Evolutionary conservation across 2,888 invertebrate genomes (phyloP).

Genomic region (Nudaria mundana): DNA sequence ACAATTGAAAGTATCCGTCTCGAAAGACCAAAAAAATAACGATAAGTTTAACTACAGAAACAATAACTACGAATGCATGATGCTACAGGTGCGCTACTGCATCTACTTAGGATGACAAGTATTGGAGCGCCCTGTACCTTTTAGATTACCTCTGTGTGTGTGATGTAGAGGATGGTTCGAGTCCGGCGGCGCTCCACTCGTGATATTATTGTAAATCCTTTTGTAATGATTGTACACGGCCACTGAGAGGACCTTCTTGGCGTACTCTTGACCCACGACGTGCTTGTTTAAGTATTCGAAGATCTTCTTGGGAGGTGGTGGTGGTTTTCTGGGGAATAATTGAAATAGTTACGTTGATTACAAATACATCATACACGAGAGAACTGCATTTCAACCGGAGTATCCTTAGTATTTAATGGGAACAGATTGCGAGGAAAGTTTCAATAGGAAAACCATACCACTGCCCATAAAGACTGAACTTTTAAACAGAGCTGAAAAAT

Average conservation of each 20-base stretch:
- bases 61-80: no score
- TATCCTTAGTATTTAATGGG: no score
- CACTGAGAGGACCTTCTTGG: conserved; percentile 98
- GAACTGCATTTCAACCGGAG: no score
- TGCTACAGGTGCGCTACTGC: neutral
- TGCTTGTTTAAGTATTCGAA: conserved; percentile 97
- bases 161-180: conserved; percentile 86
- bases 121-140: neutral
- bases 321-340: conserved; percentile 88
- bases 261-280: conserved; percentile 98
- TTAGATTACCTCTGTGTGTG: conserved; percentile 85
- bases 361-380: no score
- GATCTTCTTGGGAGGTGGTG: conserved; percentile 98
- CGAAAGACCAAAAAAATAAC: neutral
- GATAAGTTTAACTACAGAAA: neutral
- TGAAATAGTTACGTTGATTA: no score
- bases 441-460: no score
- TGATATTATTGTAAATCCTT: conserved; percentile 95
- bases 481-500: no score
- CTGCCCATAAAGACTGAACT: no score
- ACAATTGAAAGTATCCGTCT: neutral
- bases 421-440: no score
- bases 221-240: conserved; percentile 99
- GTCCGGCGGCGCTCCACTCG: conserved; percentile 65
- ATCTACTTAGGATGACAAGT: neutral